A percentile compares a stretch with the other conserved stretches of the same genome.
These are phyloP conservation scores for Melanotaenia maccullochi DNA, from an alignment of 2,797 vertebrate species.

Conservation along the genomic window DNA sequence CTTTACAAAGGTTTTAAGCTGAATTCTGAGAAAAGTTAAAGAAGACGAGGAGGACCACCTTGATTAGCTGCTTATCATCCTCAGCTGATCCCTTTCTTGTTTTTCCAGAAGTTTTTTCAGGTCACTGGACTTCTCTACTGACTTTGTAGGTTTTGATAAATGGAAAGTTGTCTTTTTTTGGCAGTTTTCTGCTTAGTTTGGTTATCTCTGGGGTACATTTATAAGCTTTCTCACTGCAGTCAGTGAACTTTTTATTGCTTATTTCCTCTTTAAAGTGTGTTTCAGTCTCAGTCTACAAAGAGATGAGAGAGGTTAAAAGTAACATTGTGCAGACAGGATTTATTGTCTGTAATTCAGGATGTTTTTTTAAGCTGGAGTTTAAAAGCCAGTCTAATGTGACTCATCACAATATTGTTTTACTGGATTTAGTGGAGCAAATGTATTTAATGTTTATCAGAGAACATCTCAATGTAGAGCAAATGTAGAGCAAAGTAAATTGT, in stretches of 20 bases:
- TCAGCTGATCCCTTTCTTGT: constrained; percentile 44
- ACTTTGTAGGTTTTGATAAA: constrained; percentile 22
- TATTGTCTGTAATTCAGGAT: constrained; percentile 40
- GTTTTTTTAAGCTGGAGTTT: constrained; percentile 23
- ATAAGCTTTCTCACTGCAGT: constrained; percentile 55
- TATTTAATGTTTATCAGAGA: neutral
- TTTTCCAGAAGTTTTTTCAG: constrained; percentile 11
- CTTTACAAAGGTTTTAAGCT: constrained; percentile 28
- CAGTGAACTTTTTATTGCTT: constrained; percentile 41
- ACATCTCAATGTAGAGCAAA: neutral
- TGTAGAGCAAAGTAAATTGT: neutral
- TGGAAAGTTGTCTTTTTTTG: constrained; percentile 18
- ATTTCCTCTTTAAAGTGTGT: constrained; percentile 56
- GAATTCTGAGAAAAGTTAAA: constrained; percentile 46
- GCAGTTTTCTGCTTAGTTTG: constrained; percentile 42
- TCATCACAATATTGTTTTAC: constrained; percentile 8
- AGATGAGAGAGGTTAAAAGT: constrained; percentile 6
- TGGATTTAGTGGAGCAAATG: neutral
- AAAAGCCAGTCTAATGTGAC: constrained; percentile 22
- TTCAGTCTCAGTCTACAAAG: constrained; percentile 21
- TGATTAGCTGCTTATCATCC: constrained; percentile 46
- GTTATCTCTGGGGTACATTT: constrained; percentile 34
- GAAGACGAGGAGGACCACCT: constrained; percentile 9
- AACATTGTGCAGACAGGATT: constrained; percentile 31
- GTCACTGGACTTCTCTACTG: neutral